Evolutionary conservation across 37 sponge, comb jelly and placozoan species (phyloP).

Genomic region (Halichondria panicea): DNA sequence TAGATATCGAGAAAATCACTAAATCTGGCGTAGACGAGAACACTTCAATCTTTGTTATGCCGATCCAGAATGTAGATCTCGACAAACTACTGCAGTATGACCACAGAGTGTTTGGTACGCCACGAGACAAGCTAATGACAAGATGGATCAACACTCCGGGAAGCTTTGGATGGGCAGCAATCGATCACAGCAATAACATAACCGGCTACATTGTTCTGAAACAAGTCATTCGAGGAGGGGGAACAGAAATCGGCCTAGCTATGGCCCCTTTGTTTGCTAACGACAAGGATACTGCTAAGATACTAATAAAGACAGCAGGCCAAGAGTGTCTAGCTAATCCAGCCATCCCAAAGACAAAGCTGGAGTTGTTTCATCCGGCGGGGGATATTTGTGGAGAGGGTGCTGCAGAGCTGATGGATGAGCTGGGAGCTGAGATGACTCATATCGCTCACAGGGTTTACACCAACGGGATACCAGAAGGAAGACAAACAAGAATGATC

Average conservation of each 20-base stretch:
- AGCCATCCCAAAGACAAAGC: constrained; percentile 2
- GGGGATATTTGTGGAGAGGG: not conserved
- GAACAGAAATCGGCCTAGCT: not conserved
- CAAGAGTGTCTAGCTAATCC: constrained; percentile 1
- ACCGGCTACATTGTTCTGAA: not conserved
- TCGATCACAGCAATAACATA: not conserved
- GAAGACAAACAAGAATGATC: not conserved
- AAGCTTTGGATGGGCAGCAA: not conserved
- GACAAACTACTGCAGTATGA: not conserved
- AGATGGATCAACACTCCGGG: not conserved
- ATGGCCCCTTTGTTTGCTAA: constrained; percentile 1
- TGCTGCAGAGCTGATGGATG: not conserved
- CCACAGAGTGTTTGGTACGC: not conserved
- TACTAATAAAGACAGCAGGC: not conserved
- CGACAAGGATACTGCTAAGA: not conserved
- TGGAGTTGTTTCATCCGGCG: constrained; percentile 1
- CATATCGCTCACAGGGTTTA: not conserved
- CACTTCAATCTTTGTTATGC: not conserved
- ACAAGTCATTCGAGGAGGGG: not conserved
- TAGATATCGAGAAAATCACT: not conserved
- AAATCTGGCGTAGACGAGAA: not conserved
- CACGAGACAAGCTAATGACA: not conserved
- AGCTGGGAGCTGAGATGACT: not conserved
- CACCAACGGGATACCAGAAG: not conserved
- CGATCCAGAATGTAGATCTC: not conserved